Evolutionary conservation across 2,797 vertebrate species (phyloP).

Genomic region (Prionace glauca): DNA sequence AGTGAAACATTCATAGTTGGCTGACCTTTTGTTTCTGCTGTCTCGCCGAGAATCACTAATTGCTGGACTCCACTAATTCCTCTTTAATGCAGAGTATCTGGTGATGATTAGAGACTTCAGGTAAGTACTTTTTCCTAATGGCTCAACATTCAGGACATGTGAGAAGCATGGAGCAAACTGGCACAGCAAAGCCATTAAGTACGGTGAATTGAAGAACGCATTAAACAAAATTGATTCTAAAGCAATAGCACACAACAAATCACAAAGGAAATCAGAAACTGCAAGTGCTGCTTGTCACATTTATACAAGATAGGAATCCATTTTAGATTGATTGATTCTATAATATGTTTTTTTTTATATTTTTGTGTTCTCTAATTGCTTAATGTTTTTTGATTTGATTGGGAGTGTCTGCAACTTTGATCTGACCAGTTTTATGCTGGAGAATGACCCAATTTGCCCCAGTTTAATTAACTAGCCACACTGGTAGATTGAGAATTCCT

Average conservation of each 20-base stretch:
- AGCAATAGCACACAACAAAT: slow-evolving; percentile 13
- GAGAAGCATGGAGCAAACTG: not conserved
- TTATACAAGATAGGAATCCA: not conserved
- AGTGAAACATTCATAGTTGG: not conserved
- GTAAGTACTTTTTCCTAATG: slow-evolving; percentile 20
- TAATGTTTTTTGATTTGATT: slow-evolving; percentile 19
- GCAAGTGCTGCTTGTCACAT: slow-evolving; percentile 19
- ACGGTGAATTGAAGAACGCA: slow-evolving; percentile 5
- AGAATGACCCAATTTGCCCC: not conserved
- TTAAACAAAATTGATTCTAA: slow-evolving; percentile 29
- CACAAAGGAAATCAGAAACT: slow-evolving; percentile 28
- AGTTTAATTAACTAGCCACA: not conserved
- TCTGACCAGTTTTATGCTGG: not conserved
- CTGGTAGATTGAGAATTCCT: not conserved
- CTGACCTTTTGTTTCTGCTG: not conserved
- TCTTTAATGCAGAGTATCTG: slow-evolving; percentile 18
- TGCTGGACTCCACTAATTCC: not conserved
- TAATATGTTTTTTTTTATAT: not conserved
- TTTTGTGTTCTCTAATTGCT: not conserved
- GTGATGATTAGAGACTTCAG: slow-evolving; percentile 19
- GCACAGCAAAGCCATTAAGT: not conserved
- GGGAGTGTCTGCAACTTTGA: not conserved
- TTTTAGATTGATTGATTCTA: slow-evolving; percentile 7
- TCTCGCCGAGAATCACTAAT: not conserved
- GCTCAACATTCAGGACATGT: slow-evolving; percentile 7